Evolutionary conservation across 1,140 invertebrate genomes (phyloP).

Genomic region (Euura saliciscinereae): DNA sequence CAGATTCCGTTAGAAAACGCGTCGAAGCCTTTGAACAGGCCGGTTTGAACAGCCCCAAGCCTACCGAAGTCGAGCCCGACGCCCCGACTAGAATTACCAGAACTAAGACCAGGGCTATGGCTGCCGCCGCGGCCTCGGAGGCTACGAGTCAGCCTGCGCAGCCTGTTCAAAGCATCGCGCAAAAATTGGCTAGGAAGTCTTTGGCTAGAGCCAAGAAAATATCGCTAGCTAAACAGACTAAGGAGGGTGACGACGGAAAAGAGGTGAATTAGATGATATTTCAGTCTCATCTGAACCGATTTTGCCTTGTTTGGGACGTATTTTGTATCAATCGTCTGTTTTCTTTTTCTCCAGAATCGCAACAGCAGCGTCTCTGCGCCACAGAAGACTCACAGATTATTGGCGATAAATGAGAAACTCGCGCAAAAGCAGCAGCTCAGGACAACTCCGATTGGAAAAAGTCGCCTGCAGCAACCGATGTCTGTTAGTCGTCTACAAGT

Average conservation of each 20-base stretch:
- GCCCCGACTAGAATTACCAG: slow-evolving; percentile 46
- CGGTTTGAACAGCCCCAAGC: slow-evolving; percentile 38
- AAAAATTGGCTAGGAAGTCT: slow-evolving; percentile 48
- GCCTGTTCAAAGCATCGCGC: slow-evolving; percentile 24
- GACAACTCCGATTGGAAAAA: slow-evolving; percentile 48
- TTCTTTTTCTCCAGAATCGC: slow-evolving; percentile 31
- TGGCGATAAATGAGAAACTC: slow-evolving; percentile 29
- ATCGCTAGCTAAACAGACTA: slow-evolving; percentile 40
- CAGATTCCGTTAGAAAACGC: slow-evolving; percentile 66
- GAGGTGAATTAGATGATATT: slow-evolving; percentile 37
- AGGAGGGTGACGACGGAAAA: slow-evolving; percentile 41
- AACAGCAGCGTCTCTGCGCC: slow-evolving; percentile 11
- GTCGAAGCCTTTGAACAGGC: slow-evolving; percentile 68
- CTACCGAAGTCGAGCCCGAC: slow-evolving; percentile 28
- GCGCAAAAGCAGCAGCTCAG: slow-evolving; percentile 29
- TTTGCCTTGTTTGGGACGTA: too few species aligned
- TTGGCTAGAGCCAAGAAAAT: slow-evolving; percentile 50
- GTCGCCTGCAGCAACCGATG: slow-evolving; percentile 37
- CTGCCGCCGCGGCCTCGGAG: slow-evolving; percentile 30
- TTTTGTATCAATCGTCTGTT: neutral
- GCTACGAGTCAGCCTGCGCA: slow-evolving; percentile 9
- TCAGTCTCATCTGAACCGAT: too few species aligned
- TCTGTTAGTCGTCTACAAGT: slow-evolving; percentile 41
- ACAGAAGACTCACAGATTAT: slow-evolving; percentile 26
- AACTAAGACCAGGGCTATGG: slow-evolving; percentile 54